Evolutionary conservation across 2,113 vertebrate species (phyloP).

Genomic region (Colinus virginianus): DNA sequence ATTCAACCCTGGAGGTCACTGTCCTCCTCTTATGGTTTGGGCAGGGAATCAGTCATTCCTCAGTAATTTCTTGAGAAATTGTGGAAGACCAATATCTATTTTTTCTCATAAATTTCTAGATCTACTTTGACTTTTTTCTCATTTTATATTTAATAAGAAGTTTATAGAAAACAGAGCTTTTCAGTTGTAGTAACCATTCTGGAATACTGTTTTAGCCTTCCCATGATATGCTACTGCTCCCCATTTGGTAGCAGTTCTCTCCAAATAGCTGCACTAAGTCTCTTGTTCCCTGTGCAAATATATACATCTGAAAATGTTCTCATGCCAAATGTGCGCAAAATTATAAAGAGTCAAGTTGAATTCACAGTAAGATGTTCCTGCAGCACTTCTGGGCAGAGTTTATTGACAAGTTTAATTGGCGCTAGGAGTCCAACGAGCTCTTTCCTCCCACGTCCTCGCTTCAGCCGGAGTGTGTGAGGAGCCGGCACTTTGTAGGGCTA

Average conservation of each 20-base stretch:
- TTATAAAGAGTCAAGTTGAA: not conserved
- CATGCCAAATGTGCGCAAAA: rapidly evolving
- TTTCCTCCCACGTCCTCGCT: slow-evolving; percentile 6
- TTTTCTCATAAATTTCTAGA: not conserved
- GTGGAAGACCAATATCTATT: not conserved
- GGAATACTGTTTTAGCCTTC: not conserved
- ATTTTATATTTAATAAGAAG: not conserved
- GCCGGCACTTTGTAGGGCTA: slow-evolving; percentile 22
- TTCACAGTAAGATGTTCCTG: not conserved
- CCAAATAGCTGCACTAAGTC: not conserved
- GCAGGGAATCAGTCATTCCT: not conserved
- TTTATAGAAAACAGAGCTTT: not conserved
- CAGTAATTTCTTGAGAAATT: not conserved
- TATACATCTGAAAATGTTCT: not conserved
- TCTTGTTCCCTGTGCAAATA: not conserved
- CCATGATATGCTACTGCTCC: not conserved
- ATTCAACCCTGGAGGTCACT: not conserved
- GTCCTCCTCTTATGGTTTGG: not conserved
- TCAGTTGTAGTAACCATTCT: not conserved
- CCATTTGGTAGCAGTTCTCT: not conserved
- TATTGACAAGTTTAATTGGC: slow-evolving; percentile 14
- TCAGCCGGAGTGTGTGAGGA: not conserved
- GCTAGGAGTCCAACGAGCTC: slow-evolving; percentile 23
- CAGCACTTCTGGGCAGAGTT: slow-evolving; percentile 22
- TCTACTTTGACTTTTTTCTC: not conserved